Conservation (phyloP, 2,888 invertebrate genomes). For the Erpobdella octoculata region DNA sequence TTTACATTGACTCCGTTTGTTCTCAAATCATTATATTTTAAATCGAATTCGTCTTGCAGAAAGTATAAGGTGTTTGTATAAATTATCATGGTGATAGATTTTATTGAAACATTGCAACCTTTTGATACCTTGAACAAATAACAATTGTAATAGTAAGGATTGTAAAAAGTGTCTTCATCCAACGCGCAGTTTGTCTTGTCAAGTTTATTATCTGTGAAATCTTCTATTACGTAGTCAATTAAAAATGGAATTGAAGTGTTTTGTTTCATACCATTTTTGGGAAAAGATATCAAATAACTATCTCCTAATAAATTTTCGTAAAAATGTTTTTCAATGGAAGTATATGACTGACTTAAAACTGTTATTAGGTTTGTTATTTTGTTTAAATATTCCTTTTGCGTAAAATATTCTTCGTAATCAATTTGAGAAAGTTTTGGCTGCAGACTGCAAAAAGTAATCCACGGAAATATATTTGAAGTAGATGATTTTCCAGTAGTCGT, state of each 20-base stretch:
- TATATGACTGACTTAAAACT: background rate
- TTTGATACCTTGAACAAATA: background rate
- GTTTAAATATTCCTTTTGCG: background rate
- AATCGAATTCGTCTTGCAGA: background rate
- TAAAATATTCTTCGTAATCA: background rate
- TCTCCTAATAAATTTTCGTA: background rate
- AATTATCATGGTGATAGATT: constrained; percentile 7
- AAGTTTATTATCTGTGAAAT: background rate
- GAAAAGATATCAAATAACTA: background rate
- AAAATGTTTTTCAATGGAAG: background rate
- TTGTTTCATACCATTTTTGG: background rate
- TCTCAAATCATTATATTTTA: background rate
- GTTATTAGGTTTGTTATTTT: too few species aligned
- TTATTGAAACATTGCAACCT: background rate
- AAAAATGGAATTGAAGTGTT: background rate
- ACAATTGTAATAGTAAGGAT: background rate
- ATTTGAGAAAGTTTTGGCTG: background rate
- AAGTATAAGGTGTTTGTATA: constrained; percentile 9
- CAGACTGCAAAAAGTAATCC: constrained; percentile 12
- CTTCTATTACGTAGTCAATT: background rate
- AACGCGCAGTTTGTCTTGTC: background rate
- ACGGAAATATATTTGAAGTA: constrained; percentile 7
- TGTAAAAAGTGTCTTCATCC: background rate
- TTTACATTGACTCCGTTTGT: constrained; percentile 11
- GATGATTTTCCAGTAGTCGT: background rate